Evolutionary conservation across 1,140 invertebrate genomes (phyloP).

Genomic region (Trinorchestia longiramus): DNA sequence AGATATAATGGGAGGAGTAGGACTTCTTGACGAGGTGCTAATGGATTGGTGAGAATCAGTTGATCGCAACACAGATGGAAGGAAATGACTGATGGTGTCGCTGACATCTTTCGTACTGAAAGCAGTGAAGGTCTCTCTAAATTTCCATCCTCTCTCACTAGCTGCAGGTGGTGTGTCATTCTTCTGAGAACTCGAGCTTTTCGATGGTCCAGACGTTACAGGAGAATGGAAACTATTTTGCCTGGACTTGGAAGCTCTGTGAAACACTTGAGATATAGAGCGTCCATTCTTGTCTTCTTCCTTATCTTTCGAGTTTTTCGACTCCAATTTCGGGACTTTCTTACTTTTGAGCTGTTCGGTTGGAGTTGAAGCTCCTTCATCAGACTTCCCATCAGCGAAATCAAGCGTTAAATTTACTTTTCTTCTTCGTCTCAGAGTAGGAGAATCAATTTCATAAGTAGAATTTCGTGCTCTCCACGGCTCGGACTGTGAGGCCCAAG

Average conservation of each 20-base stretch:
- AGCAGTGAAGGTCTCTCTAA: conserved; percentile 68
- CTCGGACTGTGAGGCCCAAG: conserved; percentile 64
- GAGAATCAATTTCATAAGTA: conserved; percentile 61
- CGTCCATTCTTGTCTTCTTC: conserved; percentile 22
- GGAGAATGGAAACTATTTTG: conserved; percentile 48
- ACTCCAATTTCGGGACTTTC: conserved; percentile 29
- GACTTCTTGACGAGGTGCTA: conserved; percentile 62
- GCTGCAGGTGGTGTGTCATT: not conserved
- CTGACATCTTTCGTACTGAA: conserved; percentile 66
- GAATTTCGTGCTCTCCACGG: conserved; percentile 59
- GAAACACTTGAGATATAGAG: conserved; percentile 26
- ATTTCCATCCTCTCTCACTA: conserved; percentile 43
- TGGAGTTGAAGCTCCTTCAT: not conserved
- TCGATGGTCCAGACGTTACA: not conserved
- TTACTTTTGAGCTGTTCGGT: conserved; percentile 4
- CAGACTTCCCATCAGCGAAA: conserved; percentile 61
- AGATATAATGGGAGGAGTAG: conserved; percentile 60
- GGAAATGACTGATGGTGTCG: conserved; percentile 62
- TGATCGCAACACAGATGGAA: conserved; percentile 57
- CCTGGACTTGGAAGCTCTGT: conserved; percentile 1
- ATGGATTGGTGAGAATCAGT: conserved; percentile 60
- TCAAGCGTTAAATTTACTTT: conserved; percentile 64
- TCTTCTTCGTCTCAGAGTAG: conserved; percentile 60
- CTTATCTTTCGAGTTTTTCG: conserved; percentile 31
- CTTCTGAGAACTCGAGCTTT: conserved; percentile 17